Evolutionary conservation across 2,113 vertebrate species (phyloP).

Genomic region (Phaethon lepturus): DNA sequence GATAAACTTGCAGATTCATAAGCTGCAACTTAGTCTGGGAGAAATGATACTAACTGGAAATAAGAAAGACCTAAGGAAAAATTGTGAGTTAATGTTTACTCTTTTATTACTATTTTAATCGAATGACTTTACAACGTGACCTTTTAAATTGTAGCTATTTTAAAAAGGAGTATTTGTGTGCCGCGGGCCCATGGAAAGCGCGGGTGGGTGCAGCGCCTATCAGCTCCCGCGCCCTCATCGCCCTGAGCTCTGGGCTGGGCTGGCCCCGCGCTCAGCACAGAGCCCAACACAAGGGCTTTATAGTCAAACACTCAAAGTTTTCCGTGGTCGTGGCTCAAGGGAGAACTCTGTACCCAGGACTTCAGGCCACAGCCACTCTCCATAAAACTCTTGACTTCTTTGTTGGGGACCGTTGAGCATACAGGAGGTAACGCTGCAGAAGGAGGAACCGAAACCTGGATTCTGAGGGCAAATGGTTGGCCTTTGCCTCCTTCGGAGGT

Average conservation of each 20-base stretch:
- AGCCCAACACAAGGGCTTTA: neutral
- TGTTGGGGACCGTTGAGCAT: neutral
- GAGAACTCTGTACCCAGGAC: neutral
- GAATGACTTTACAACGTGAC: constrained; percentile 67
- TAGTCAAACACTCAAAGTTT: neutral
- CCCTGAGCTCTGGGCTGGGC: neutral
- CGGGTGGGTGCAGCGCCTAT: neutral
- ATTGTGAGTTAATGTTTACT: constrained; percentile 81
- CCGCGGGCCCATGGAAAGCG: rapidly evolving
- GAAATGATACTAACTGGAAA: constrained; percentile 60
- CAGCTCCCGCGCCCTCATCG: neutral
- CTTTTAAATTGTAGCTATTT: constrained; percentile 59
- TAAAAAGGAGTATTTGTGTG: neutral
- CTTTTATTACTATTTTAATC: constrained; percentile 71
- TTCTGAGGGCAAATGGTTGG: neutral
- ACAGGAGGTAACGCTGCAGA: neutral
- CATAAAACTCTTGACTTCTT: neutral
- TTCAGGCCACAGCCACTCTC: neutral
- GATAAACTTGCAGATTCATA: constrained; percentile 77
- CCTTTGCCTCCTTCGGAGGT: neutral
- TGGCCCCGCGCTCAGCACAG: neutral
- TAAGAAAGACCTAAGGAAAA: constrained; percentile 77
- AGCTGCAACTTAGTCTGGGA: constrained; percentile 65
- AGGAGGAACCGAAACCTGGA: neutral
- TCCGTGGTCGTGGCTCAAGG: neutral